These are phyloP conservation scores for Venturia canescens DNA, from an alignment of 1,140 invertebrate species.

Conservation along the genomic window DNA sequence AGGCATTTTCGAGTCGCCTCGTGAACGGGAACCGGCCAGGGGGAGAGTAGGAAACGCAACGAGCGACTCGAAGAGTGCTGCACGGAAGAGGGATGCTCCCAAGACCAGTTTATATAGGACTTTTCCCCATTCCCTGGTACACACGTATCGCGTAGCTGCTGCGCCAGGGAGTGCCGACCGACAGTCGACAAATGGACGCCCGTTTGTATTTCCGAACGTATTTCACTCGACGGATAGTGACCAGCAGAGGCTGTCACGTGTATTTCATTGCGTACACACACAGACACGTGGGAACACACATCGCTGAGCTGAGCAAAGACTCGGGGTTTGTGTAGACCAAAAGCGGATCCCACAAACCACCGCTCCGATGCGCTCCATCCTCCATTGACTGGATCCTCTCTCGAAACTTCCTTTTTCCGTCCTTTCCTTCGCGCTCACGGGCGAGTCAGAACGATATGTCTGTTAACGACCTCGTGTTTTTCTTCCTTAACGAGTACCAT, in stretches of 20 bases:
- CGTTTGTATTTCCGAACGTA: slow-evolving; percentile 66
- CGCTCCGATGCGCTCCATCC: background rate
- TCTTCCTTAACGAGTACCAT: too few species aligned
- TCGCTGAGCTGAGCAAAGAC: background rate
- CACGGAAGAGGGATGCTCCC: slow-evolving; percentile 35
- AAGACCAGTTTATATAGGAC: slow-evolving; percentile 28
- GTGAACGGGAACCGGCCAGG: slow-evolving; percentile 6
- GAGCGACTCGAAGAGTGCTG: slow-evolving; percentile 8
- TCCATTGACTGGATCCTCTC: background rate
- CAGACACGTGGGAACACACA: too few species aligned
- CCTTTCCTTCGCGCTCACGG: background rate
- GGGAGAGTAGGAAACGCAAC: slow-evolving; percentile 27
- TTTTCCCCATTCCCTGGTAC: too few species aligned
- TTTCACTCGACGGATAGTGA: slow-evolving; percentile 64
- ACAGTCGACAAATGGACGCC: slow-evolving; percentile 67
- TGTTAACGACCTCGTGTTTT: too few species aligned
- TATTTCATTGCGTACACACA: slow-evolving; percentile 14
- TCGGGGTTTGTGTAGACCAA: background rate
- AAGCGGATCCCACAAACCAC: background rate
- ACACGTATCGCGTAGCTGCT: slow-evolving; percentile 1
- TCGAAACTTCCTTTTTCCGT: background rate
- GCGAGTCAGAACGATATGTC: background rate
- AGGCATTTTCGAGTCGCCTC: slow-evolving; percentile 5
- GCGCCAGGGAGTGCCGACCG: slow-evolving; percentile 44
- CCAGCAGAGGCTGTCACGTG: slow-evolving; percentile 38